Evolutionary conservation across 1,140 invertebrate species (phyloP), one percentile per base, ranked within the genome.

Genomic region (Agraylea sexmaculata): DNA sequence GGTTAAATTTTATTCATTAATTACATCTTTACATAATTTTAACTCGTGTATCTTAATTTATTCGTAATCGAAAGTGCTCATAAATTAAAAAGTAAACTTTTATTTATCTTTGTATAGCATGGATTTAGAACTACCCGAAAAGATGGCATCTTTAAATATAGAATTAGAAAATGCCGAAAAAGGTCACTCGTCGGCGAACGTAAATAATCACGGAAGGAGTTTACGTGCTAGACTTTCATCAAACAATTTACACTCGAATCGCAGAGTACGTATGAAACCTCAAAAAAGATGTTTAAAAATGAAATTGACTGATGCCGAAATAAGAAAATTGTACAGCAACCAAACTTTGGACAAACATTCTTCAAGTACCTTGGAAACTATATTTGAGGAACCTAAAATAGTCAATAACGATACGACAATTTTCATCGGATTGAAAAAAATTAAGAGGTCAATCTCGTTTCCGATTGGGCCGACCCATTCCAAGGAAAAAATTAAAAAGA

Each of bases 401-500:
- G 33, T 42, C n/a, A 49, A 6, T 16, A 30, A 43, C 31, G 37
- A 38, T 20, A 37, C 43, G 4, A 29, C 38, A 7, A 16, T 49
- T 25, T 17, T 49, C 11, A 43, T 49, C 19, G 47, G 47, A 2
- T 31, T 30, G 6, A 43, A 40, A 5, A 49, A 49, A 37, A 45
- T 49, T 5, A 49, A 49, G 23, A 22, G 47, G 21, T 45, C 47
- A 12, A 29, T 49, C 13, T 40, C 43, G 38, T 49, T 49, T 29
- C 43, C 16, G 3, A 21, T 42, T 15, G 37, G 33, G 28, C 38
- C 41, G 10, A 12, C 37, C 19, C 30, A 40, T 23, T 43, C 43
- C 2, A 49, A 49, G 34, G 43, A 45, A 23, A 49, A 49, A 43
- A 46, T 49, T 23, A 49, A 49, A 40, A 45, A 42, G 29, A 43